Base-by-base conservation (phyloP, 2,888 invertebrate species). In the Argyresthia goedartella region DNA sequence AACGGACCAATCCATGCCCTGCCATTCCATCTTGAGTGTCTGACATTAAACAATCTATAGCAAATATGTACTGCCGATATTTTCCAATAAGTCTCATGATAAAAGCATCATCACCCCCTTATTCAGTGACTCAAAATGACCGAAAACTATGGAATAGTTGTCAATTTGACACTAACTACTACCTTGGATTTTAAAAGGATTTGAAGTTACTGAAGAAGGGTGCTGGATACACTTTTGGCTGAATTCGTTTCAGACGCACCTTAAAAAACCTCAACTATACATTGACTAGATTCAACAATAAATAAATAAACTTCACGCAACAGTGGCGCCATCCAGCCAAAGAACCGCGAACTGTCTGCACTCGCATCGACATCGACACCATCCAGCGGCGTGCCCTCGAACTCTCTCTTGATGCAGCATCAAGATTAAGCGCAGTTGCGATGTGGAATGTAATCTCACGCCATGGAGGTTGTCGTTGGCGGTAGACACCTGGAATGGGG, bases 401-500 rank as follows among this genome's bases (percentile, higher is more conserved):
- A 39, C 39, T 11, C 9, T 36, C 7, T 11, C 39, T 39, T 39
- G 9, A 39, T 8, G 10, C 39, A 11, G 25, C 39, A 6, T 39
- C 8, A 3, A 9, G 39, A n/a, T 9, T 15, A 14, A 44, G 15
- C 44, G 14, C 15, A 10, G 15, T 9, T 9, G 15, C 44, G 13
- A n/a, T 4, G 13, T 44, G 14, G 14, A 4, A 44, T 14, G 44
- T 44, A 46, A 25, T 49, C 67, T 81, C 80, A 81, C 73, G 82
- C 81, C 60, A 79, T 69, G 16, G 77, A 69, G n/a, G 43, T 53
- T 9, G 80, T 73, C 14, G 80, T 65, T n/a, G 78, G 76, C 15
- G 71, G 61, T 54, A 53, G n/a, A 10, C 49, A 49, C 11, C 54
- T 11, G 15, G 25, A 25, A 25, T 25, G 25, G 25, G 25, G n/a